phyloP scores from a whole-genome alignment of 1,140 invertebrate genomes.

The Mamestra configurata region DNA sequence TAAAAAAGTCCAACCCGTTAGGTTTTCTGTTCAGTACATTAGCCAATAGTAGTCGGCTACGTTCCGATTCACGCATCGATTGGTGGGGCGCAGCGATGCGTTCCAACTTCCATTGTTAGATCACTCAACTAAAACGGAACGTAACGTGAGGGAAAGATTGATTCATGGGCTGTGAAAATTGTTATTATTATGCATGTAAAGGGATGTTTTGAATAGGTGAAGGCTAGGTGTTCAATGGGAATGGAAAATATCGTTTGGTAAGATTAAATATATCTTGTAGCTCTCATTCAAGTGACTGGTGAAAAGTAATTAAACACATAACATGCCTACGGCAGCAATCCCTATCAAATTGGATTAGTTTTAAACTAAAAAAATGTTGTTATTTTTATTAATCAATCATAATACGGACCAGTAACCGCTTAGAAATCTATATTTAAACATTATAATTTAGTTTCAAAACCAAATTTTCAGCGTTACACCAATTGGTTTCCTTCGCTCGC shows the following conservation, averaged over 20 bases:
- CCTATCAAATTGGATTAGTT: too few relatives aligned
- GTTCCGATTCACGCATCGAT: constrained; percentile 47
- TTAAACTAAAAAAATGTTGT: too few relatives aligned
- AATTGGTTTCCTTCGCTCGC: neutral
- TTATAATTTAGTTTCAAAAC: neutral
- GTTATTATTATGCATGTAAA: neutral
- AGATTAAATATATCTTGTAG: too few relatives aligned
- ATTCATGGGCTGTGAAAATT: constrained; percentile 45
- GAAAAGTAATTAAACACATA: too few relatives aligned
- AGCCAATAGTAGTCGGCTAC: constrained; percentile 36
- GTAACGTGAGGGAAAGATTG: constrained; percentile 41
- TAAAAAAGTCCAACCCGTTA: constrained; percentile 32
- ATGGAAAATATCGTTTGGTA: too few relatives aligned
- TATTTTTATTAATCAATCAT: too few relatives aligned
- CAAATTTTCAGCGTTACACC: neutral
- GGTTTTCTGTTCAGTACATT: constrained; percentile 42
- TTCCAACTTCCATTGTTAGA: constrained; percentile 39
- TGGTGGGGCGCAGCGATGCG: constrained; percentile 39
- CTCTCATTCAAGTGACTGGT: too few relatives aligned
- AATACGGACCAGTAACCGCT: too few relatives aligned
- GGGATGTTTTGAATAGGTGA: neutral
- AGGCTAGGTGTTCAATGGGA: neutral
- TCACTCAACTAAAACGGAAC: constrained; percentile 43
- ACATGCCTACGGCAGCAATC: too few relatives aligned
- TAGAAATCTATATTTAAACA: too few relatives aligned